Percentiles rank a stretch among this genome's conserved stretches.
phyloP scores from a whole-genome alignment of 2,113 vertebrate genomes.

The Ammodytes dubius region DNA sequence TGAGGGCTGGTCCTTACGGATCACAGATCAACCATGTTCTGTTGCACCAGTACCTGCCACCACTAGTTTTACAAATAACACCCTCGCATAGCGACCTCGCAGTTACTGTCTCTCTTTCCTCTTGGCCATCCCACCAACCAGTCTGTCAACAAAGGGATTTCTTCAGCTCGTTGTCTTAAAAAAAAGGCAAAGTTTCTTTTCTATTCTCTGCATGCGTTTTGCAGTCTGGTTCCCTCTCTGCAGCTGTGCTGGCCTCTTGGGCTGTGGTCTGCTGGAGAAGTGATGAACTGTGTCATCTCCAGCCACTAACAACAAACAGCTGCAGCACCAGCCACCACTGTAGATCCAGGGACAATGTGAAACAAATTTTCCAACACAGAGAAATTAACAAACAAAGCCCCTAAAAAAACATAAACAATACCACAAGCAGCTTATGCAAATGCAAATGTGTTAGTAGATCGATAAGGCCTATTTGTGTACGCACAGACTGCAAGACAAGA shows the following conservation, averaged over 20 bases:
- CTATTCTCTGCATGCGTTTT: background rate
- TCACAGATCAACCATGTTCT: too few relatives aligned
- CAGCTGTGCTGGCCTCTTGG: conserved; percentile 85
- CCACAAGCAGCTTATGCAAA: conserved; percentile 79
- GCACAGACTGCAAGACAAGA: conserved; percentile 42
- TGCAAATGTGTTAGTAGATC: conserved; percentile 71
- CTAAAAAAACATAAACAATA: conserved; percentile 60
- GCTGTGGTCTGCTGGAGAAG: conserved; percentile 80
- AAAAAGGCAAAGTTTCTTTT: conserved; percentile 40
- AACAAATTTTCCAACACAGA: conserved; percentile 71
- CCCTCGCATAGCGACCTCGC: too few relatives aligned
- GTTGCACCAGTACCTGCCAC: too few relatives aligned
- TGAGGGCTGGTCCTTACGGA: too few relatives aligned
- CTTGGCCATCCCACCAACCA: too few relatives aligned
- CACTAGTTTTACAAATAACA: too few relatives aligned
- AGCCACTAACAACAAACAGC: conserved; percentile 88
- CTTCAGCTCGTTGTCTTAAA: conserved; percentile 33
- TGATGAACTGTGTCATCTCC: conserved; percentile 89
- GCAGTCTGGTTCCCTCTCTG: conserved; percentile 81
- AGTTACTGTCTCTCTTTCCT: too few relatives aligned
- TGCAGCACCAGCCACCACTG: conserved; percentile 84
- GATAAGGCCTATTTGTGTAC: conserved; percentile 71
- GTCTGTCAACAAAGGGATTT: conserved; percentile 63
- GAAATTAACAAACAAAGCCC: conserved; percentile 76
- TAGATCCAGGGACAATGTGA: conserved; percentile 79